Conservation (phyloP, 2,797 vertebrate species). For the Gymnoscopelus microlampas region DNA sequence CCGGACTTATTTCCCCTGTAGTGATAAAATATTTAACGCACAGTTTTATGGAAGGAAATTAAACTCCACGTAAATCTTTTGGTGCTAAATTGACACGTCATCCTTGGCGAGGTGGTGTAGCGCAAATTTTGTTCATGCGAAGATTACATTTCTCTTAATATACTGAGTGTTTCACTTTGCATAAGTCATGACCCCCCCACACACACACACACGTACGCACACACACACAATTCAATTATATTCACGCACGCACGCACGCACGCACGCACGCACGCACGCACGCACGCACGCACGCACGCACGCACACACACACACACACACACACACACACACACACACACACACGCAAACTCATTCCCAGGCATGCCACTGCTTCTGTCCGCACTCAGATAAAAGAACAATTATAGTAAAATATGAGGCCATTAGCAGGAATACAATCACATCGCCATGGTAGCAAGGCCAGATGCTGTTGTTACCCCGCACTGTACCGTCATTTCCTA, state of each 20-base stretch:
- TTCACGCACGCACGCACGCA: background rate
- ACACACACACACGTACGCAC: background rate
- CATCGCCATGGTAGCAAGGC: constrained; percentile 20
- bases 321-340: too few species aligned
- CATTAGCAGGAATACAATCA: constrained; percentile 34
- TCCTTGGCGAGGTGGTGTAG: background rate
- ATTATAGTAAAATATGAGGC: constrained; percentile 5
- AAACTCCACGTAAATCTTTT: constrained; percentile 27
- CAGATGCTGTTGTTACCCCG: constrained; percentile 43
- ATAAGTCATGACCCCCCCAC: background rate
- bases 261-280: background rate
- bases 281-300: background rate
- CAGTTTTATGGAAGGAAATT: background rate
- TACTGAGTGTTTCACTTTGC: background rate
- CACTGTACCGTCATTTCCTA: constrained; percentile 38
- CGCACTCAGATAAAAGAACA: background rate
- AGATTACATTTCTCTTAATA: background rate
- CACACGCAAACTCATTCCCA: too few species aligned
- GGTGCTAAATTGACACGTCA: constrained; percentile 1
- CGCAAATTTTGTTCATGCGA: background rate
- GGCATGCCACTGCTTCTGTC: constrained; percentile 15
- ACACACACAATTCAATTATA: background rate
- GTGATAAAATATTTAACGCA: background rate
- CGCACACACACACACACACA: background rate
- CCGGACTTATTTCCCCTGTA: constrained; percentile 7